These are phyloP conservation scores for Watsonalla cultraria DNA, from an alignment of 2,888 invertebrate genomes.

Conservation along the genomic window DNA sequence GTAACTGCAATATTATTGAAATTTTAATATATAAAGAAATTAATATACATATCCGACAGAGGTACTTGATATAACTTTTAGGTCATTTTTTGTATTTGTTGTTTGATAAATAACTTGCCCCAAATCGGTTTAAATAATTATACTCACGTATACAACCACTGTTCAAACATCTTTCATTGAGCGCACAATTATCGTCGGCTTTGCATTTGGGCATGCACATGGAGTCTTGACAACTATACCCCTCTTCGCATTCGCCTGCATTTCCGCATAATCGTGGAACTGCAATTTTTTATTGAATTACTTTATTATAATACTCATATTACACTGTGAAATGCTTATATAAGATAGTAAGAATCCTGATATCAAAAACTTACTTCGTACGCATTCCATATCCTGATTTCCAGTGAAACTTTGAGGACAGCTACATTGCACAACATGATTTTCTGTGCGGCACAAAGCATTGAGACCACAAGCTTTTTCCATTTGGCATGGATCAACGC, in stretches of 20 bases:
- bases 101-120: too few relatives aligned
- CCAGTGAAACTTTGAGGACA: constrained; percentile 93
- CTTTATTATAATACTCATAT: not conserved
- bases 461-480: constrained; percentile 90
- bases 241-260: constrained; percentile 84
- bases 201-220: constrained; percentile 89
- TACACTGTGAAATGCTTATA: constrained; percentile 3
- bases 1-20: constrained; percentile 79
- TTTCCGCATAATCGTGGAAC: constrained; percentile 87
- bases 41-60: too few relatives aligned
- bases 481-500: constrained; percentile 87
- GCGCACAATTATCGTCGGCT: constrained; percentile 89
- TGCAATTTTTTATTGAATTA: constrained; percentile 44
- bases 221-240: constrained; percentile 87
- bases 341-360: not conserved
- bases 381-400: constrained; percentile 89
- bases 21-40: not conserved
- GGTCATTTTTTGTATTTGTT: too few relatives aligned
- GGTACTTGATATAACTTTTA: too few relatives aligned
- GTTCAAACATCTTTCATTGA: constrained; percentile 92
- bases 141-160: constrained; percentile 88
- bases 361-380: constrained; percentile 81
- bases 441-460: constrained; percentile 84
- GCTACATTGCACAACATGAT: constrained; percentile 87
- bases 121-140: constrained; percentile 1